Base-by-base conservation (phyloP, 2,797 vertebrate species). In the Diceros bicornis region DNA sequence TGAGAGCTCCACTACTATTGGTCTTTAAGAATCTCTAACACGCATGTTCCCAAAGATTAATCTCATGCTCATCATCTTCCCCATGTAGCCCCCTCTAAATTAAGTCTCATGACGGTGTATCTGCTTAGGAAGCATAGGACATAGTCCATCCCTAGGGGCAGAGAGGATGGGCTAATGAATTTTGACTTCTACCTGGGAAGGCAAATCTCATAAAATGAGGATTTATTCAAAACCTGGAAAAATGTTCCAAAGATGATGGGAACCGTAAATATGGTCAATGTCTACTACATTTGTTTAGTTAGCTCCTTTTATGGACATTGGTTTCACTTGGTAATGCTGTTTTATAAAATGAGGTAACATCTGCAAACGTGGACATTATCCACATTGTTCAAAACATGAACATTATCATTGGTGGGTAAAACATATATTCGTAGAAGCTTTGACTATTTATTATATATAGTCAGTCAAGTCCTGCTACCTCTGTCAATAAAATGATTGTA, bases 401-500 rank as follows among this genome's bases (percentile, higher is more conserved):
- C 20, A 61, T 69, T 75, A 23, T 55, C 50, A 66, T 18, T 84
- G 23, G 6, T 61, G n/a, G 78, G 5, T 32, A 64, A 81, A 81
- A 27, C 4, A 69, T n/a, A 0, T 37, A 66, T 52, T 47, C 82
- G 3, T 74, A 7, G 62, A 96, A 78, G 41, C n/a, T 61, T 95
- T 47, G 89, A 79, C 32, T 7, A 84, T 61, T 87, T 23, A 16
- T 41, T 62, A 27, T 29, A 32, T 34, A 23, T 47, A 50, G 50
- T 96, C 77, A 41, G 34, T 21, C 44, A 81, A 78, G 29, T 85
- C 4, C 71, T 95, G 11, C n/a, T 72, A 68, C 29, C 29, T 86
- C 10, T 3, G 27, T 50, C 66, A 68, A 75, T 59, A 69, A 62
- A 62, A 95, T 25, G 29, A 59, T n/a, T 29, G 20, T 25, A 78